These are phyloP conservation scores for Ploceus nigricollis DNA, from an alignment of 2,113 vertebrate genomes.

Conservation along the genomic window DNA sequence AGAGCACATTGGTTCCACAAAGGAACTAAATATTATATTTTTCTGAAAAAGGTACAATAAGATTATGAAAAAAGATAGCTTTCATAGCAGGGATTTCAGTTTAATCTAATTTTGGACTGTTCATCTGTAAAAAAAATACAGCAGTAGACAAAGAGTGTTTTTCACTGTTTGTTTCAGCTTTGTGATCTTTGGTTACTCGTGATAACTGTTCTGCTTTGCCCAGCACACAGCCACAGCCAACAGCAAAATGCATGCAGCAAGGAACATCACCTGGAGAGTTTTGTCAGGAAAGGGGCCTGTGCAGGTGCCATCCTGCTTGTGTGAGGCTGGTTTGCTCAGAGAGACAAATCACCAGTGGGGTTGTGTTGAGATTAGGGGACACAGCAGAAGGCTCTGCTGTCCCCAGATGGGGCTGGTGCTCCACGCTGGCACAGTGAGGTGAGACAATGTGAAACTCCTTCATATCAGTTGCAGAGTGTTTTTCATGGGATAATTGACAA, in stretches of 20 bases:
- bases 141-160: not conserved
- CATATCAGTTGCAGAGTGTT: rapidly evolving
- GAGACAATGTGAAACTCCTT: not conserved
- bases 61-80: not conserved
- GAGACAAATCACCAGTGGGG: not conserved
- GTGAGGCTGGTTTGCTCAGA: not conserved
- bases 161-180: not conserved
- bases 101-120: not conserved
- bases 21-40: not conserved
- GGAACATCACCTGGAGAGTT: not conserved
- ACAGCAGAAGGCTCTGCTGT: not conserved
- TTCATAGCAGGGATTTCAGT: not conserved
- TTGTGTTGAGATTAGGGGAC: not conserved
- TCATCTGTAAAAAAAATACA: not conserved
- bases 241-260: not conserved
- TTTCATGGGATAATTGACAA: not conserved
- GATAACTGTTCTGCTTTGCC: not conserved
- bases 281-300: not conserved
- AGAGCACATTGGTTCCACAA: not conserved
- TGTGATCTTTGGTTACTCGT: not conserved
- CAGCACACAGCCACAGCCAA: not conserved
- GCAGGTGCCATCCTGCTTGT: not conserved
- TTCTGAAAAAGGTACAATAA: not conserved
- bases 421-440: not conserved
- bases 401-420: not conserved